Evolutionary conservation across 1,140 invertebrate genomes (phyloP), one percentile per base, ranked within the genome.

Genomic region (Bicyclus anynana): DNA sequence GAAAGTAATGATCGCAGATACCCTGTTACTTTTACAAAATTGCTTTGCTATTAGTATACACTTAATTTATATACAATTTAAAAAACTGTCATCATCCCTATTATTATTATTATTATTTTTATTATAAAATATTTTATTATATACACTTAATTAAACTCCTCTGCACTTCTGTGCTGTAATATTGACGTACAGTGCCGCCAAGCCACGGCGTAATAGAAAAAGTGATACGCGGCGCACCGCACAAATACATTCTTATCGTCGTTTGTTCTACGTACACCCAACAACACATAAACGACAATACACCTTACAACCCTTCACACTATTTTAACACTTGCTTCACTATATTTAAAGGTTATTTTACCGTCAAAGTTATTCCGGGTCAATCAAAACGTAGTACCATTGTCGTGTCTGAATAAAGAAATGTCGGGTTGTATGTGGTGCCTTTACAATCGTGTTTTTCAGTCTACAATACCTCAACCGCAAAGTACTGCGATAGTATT

Each of bases 191-290:
- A 54, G 62, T 57, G 62, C 58, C 63, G 62, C 37, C 60, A 56
- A 49, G 53, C 49, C 61, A 55, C 64, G 65, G 68, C 70, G 72
- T 82, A 86, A 86, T 86, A 86, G 80, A 86, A 86, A 86, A 86
- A 86, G 74, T 81, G 79, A 83, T 86, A 76, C 74, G 74, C 69
- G 75, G 79, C 75, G 50, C 67, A 80, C 78, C 81, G 69, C 81
- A 82, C 74, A 67, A 67, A 72, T 68, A 73, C 76, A 74, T 78
- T 80, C 73, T 80, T 82, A 81, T 81, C 76, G 72, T 63, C 61
- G 60, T 71, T 63, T 68, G 65, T 72, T 67, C 57, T 65, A 54
- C 56, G 42, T 58, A 48, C 51, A 55, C 58, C 57, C 58, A 59
- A 48, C 50, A 17, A 47, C 26, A 26, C 9, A 27, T 27, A 14